phyloP scores from a whole-genome alignment of 1,140 invertebrate genomes.

The Contarinia nasturtii region DNA sequence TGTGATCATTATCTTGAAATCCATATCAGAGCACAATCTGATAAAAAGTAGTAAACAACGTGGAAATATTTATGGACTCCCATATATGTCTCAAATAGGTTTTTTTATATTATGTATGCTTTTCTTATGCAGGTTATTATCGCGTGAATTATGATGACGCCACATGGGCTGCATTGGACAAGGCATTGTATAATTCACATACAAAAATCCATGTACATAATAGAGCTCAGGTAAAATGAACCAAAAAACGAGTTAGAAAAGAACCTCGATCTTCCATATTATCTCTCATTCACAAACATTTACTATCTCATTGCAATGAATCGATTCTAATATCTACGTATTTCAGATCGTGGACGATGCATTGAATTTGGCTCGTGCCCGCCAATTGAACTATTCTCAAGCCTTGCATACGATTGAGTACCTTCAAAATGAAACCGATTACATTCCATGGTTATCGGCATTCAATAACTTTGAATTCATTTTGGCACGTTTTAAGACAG shows the following conservation, averaged over 20 bases:
- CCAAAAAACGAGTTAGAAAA: too few relatives aligned
- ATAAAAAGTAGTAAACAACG: too few relatives aligned
- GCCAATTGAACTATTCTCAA: constrained; percentile 22
- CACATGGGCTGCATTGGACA: constrained; percentile 41
- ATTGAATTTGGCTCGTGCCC: constrained; percentile 34
- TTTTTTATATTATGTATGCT: too few relatives aligned
- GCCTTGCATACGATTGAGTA: constrained; percentile 37
- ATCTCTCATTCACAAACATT: too few relatives aligned
- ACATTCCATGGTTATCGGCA: constrained; percentile 43
- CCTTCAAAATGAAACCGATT: constrained; percentile 36
- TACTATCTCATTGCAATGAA: too few relatives aligned
- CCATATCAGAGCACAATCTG: too few relatives aligned
- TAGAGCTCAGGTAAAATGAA: constrained; percentile 44
- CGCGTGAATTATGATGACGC: constrained; percentile 55
- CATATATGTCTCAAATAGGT: too few relatives aligned
- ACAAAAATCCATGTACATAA: constrained; percentile 43
- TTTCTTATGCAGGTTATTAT: constrained; percentile 40
- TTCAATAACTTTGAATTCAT: constrained; percentile 28
- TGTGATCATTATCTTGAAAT: too few relatives aligned
- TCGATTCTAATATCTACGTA: too few relatives aligned
- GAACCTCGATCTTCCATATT: too few relatives aligned
- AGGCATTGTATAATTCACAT: constrained; percentile 28
- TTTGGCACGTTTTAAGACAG: constrained; percentile 9
- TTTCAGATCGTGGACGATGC: constrained; percentile 53
- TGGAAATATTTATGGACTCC: too few relatives aligned